Conservation (phyloP, 1,140 invertebrate genomes). For the Diachasmimorpha longicaudata region DNA sequence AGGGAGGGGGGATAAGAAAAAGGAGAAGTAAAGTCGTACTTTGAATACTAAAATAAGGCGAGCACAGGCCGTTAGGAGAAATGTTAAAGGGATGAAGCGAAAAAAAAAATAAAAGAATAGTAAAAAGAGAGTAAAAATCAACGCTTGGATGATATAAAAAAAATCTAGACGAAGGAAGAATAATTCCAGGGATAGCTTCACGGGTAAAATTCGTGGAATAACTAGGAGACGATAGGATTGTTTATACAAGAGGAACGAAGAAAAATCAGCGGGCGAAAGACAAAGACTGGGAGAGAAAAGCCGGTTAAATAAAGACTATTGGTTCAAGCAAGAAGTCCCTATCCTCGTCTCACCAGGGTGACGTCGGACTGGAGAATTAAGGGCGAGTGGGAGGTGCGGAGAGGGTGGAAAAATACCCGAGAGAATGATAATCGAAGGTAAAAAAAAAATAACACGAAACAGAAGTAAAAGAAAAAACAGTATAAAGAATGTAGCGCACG, state of each 20-base stretch:
- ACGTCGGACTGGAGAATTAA: not conserved
- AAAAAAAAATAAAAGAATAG: not conserved
- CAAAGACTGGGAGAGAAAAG: conserved; percentile 1
- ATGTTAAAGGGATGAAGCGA: conserved; percentile 5
- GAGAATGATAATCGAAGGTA: not conserved
- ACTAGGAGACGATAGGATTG: not conserved
- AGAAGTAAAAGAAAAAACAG: not conserved
- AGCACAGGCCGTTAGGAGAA: conserved; percentile 12
- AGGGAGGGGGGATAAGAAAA: not conserved
- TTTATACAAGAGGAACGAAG: conserved; percentile 25
- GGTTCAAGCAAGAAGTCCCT: conserved; percentile 11
- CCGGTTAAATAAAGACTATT: conserved; percentile 28
- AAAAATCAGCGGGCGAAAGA: conserved; percentile 23
- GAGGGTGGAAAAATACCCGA: not conserved
- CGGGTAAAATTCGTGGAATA: not conserved
- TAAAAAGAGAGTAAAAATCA: not conserved
- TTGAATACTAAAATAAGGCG: conserved; percentile 23
- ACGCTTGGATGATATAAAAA: not conserved
- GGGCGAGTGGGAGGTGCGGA: not conserved
- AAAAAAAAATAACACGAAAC: not conserved
- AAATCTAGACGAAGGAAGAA: conserved; percentile 7
- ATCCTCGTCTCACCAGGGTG: not conserved
- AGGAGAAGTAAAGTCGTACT: conserved; percentile 2
- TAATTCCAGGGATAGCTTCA: conserved; percentile 12
- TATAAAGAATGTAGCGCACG: conserved; percentile 7